Evolutionary conservation across 2,797 vertebrate genomes (phyloP), one percentile per base, ranked within the genome.

Genomic region (Spheniscus humboldti): DNA sequence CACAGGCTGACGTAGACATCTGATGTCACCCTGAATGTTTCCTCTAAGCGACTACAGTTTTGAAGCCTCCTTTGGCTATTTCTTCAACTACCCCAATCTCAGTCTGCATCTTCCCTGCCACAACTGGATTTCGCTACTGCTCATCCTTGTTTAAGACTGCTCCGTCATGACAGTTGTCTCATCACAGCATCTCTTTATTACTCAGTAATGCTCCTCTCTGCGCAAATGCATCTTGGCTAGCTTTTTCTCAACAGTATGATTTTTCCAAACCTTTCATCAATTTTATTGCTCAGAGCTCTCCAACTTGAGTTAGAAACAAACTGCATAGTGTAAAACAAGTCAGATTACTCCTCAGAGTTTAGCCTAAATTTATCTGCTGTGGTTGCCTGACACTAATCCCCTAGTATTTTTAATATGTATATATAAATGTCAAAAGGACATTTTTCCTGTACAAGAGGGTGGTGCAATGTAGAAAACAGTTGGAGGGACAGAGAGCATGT

Each of bases 401-500:
- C 39, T 3, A 16, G 14, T 18, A 30, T 27, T 43, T 66, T 84
- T 37, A 62, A 27, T 25, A 89, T 2, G 15, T 39, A 35, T 19
- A 24, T 18, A 45, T 27, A 66, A 78, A 39, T 33, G 53, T 25
- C 73, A 93, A 67, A 84, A 78, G 30, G 73, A 48, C 11, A 25
- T 67, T 68, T 77, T 90, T 80, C 37, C 31, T 86, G 37, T 33
- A 77, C 16, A 52, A 78, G 57, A 43, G 2, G 5, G 5, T 7
- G 17, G 10, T 41, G 35, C 23, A 81, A 48, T 6, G 25, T 22
- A 82, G 55, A 82, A 95, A 19, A 33, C 27, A 72, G 73, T 5
- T 71, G 52, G 63, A 1, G 0, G 60, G 39, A 53, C 19, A 71
- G 7, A 13, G 57, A 57, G 30, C 1, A 0, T 22, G 23, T 4